A percentile compares a stretch with the other conserved stretches of the same genome.
Conservation (phyloP, 2,888 invertebrate genomes). For the Dexiosoma caninum region DNA sequence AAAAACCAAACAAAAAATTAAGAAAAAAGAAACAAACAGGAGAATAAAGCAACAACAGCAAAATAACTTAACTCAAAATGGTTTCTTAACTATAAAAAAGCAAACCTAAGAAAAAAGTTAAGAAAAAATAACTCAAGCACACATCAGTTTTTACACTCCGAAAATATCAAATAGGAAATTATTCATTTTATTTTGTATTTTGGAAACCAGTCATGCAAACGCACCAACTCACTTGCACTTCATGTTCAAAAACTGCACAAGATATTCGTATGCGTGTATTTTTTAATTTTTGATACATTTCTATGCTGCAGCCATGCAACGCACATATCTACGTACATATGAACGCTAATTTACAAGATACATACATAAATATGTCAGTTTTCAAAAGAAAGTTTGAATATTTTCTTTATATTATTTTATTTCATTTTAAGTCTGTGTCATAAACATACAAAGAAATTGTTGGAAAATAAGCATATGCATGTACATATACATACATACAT, state of each 20-base stretch:
- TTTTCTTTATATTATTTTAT: background rate
- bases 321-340: too few species aligned
- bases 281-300: background rate
- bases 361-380: background rate
- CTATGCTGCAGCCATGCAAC: background rate
- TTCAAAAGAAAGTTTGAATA: conserved; percentile 40
- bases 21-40: background rate
- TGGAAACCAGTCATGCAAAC: background rate
- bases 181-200: conserved; percentile 24
- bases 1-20: background rate
- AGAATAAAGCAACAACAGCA: background rate
- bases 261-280: background rate
- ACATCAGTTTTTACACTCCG: conserved; percentile 36
- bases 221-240: background rate
- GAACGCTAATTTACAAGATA: background rate
- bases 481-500: too few species aligned
- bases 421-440: conserved; percentile 4
- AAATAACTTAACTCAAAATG: conserved; percentile 27
- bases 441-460: conserved; percentile 9
- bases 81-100: conserved; percentile 50
- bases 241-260: conserved; percentile 13
- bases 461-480: background rate
- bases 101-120: background rate
- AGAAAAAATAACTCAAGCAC: conserved; percentile 11
- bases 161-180: conserved; percentile 59